Evolutionary conservation across 2,113 vertebrate genomes (phyloP).

Genomic region (Leptosomus discolor): DNA sequence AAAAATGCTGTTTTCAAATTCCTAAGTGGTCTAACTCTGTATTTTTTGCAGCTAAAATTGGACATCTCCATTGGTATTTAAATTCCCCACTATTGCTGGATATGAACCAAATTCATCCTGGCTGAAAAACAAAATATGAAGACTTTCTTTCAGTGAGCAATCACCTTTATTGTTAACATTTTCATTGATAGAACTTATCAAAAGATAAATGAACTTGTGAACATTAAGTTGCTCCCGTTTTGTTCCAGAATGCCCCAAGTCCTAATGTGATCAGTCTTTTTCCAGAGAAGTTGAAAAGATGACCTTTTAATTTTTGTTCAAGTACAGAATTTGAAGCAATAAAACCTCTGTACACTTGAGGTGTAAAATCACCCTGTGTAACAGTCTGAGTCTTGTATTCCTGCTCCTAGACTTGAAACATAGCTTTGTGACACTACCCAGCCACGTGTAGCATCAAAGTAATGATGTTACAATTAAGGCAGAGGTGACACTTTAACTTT

Average conservation of each 20-base stretch:
- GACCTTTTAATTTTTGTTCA: constrained; percentile 11
- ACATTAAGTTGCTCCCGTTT: not conserved
- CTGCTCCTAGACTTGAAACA: not conserved
- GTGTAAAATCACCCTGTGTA: not conserved
- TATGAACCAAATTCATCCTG: not conserved
- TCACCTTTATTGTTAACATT: not conserved
- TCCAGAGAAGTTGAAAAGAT: not conserved
- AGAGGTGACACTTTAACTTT: not conserved
- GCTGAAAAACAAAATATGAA: not conserved
- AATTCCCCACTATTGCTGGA: not conserved
- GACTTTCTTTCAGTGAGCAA: not conserved
- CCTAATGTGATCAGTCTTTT: not conserved
- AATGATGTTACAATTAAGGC: not conserved
- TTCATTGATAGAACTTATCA: not conserved
- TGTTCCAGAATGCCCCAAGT: not conserved
- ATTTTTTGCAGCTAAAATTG: not conserved
- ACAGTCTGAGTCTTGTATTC: not conserved
- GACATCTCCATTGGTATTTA: not conserved
- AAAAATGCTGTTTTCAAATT: not conserved
- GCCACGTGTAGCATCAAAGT: not conserved
- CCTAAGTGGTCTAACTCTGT: not conserved
- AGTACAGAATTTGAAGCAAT: not conserved
- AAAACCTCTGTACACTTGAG: not conserved
- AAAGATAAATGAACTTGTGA: constrained; percentile 25
- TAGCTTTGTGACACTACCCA: not conserved